Evolutionary conservation across 2,888 invertebrate species (phyloP), one percentile per base, ranked within the genome.

Genomic region (Macropis europaea): DNA sequence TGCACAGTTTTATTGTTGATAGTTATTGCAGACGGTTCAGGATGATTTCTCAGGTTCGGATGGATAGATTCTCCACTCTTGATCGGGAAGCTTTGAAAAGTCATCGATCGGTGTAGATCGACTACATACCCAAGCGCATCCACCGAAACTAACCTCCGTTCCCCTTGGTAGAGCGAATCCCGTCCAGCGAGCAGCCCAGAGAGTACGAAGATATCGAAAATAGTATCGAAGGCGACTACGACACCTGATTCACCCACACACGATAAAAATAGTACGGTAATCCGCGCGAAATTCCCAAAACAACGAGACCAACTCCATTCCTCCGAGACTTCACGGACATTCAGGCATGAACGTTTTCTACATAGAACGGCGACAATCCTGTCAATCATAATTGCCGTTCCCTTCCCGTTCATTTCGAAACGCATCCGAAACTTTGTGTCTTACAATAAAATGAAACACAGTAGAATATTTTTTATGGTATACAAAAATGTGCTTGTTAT

Each of bases 201-300:
- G 76, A 66, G 77, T 74, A 75, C 63, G 59, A 77, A 67, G 66
- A 73, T 73, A 82, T 84, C 79, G 73, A 84, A 85, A 87, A 86
- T 87, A 86, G 83, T 79, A 77, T 73, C 63, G 45, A 52, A 69
- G 57, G 45, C 69, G 45, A 52, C 69, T 52, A 59, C 52, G 77
- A 66, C 81, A 81, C 82, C 83, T 82, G 77, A 81, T 87, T 86
- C 87, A 87, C 87, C 87, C 86, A 86, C 86, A 85, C 84, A 74
- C 81, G 79, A 79, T 81, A 64, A 79, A 86, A 87, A 87, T 87
- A 87, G 83, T 73, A 77, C 78, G 73, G 73, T 74, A 60, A 75
- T 77, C 78, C 81, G 82, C 77, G 77, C 76, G 75, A 78, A 83
- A 80, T 84, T 81, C 78, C 66, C 75, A 75, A 84, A 81, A 79